These are phyloP conservation scores for Hirundo rustica DNA, from an alignment of 2,797 vertebrate species.

Conservation along the genomic window DNA sequence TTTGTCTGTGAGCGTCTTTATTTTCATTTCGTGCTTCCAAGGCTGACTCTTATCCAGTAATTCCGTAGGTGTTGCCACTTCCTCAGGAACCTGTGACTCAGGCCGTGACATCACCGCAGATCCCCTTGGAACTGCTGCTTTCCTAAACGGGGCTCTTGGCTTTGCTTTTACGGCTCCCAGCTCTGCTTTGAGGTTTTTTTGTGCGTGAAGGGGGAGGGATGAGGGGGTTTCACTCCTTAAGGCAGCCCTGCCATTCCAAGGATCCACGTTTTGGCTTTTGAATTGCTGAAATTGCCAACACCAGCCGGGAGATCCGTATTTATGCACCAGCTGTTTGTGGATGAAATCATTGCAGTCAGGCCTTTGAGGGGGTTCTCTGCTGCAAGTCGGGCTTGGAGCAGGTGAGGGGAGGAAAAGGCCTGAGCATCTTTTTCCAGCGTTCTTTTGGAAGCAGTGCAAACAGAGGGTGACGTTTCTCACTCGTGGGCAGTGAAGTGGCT, in stretches of 20 bases:
- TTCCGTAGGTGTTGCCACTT: constrained; percentile 59
- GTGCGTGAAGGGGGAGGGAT: neutral
- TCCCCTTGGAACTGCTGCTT: neutral
- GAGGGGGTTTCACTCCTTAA: neutral
- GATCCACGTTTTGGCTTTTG: neutral
- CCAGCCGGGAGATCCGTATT: accelerated
- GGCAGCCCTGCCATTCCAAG: neutral
- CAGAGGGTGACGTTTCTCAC: neutral
- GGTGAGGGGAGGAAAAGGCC: neutral
- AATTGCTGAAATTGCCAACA: accelerated
- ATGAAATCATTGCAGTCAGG: neutral
- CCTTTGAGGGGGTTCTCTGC: neutral
- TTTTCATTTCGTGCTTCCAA: neutral
- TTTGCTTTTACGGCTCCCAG: neutral
- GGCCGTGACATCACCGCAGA: constrained; percentile 30
- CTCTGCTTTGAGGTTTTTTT: neutral
- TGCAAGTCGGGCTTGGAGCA: neutral
- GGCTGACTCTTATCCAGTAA: neutral
- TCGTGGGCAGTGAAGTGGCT: no score
- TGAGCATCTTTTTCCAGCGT: neutral
- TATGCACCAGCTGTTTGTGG: neutral
- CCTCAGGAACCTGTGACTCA: constrained; percentile 67
- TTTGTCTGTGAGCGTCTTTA: neutral
- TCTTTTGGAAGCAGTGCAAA: neutral
- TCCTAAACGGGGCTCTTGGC: neutral